These are phyloP conservation scores for Melanostoma scalare DNA, from an alignment of 2,888 invertebrate species.

Conservation along the genomic window DNA sequence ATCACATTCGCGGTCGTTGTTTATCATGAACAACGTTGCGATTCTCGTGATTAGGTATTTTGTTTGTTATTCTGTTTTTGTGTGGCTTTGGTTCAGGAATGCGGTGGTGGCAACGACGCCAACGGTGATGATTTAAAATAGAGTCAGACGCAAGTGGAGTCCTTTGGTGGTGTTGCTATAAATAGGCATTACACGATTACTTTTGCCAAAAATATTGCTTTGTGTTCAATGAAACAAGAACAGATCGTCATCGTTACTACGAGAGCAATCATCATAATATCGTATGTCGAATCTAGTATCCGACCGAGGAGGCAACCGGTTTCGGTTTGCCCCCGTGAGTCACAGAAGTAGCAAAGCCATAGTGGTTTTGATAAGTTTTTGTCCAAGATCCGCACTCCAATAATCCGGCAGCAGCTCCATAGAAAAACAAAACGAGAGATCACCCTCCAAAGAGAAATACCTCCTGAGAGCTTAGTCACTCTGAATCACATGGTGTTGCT, in stretches of 20 bases:
- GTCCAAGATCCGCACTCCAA: slow-evolving; percentile 7
- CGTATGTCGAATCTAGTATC: slow-evolving; percentile 54
- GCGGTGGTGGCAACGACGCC: background rate
- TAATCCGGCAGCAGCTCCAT: background rate
- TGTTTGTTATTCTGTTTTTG: slow-evolving; percentile 37
- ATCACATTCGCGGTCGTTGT: slow-evolving; percentile 72
- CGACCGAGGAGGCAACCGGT: slow-evolving; percentile 1
- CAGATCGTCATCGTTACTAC: background rate
- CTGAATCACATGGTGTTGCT: slow-evolving; percentile 35
- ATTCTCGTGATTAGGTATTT: slow-evolving; percentile 61
- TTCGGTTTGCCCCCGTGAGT: slow-evolving; percentile 7
- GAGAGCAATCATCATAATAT: slow-evolving; percentile 59
- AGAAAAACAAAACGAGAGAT: slow-evolving; percentile 20
- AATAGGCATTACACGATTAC: slow-evolving; percentile 46
- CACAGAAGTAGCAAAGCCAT: background rate
- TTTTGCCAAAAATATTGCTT: slow-evolving; percentile 56
- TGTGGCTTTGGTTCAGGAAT: slow-evolving; percentile 22
- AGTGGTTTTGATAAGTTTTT: slow-evolving; percentile 15
- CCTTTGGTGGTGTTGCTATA: slow-evolving; percentile 64
- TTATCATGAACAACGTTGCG: slow-evolving; percentile 55
- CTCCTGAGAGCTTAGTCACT: slow-evolving; percentile 58
- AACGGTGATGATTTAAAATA: slow-evolving; percentile 58
- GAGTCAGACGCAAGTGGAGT: slow-evolving; percentile 64
- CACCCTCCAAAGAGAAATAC: slow-evolving; percentile 19
- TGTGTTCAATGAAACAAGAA: slow-evolving; percentile 8